Percentiles rank a stretch among this genome's conserved stretches.
Evolutionary conservation across 2,113 vertebrate species (phyloP).

Genomic region (Pantherophis guttatus): DNA sequence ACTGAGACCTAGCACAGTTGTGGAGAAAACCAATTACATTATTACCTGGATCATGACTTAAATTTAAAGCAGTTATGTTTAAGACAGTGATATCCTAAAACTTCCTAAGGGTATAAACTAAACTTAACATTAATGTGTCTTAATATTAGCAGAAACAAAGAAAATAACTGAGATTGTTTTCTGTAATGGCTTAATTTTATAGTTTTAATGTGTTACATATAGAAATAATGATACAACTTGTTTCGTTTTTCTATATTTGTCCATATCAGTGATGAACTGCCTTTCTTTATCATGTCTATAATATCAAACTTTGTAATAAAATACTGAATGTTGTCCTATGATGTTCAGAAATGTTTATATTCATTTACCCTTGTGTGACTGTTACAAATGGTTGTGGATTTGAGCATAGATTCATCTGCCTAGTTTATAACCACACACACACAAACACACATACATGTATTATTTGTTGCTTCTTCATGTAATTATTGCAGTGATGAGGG

Average conservation of each 20-base stretch:
- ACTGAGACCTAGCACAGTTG: not conserved
- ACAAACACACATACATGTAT: not conserved
- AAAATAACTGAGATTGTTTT: not conserved
- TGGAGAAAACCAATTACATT: not conserved
- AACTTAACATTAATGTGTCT: not conserved
- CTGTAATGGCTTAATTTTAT: not conserved
- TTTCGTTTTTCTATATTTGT: not conserved
- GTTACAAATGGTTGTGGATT: not conserved
- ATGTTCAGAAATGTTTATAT: not conserved
- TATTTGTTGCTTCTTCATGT: too few species aligned
- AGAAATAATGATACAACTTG: not conserved
- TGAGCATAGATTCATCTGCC: not conserved
- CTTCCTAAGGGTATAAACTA: not conserved
- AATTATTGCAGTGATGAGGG: not conserved
- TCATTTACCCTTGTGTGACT: not conserved
- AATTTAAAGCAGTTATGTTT: not conserved
- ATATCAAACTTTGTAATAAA: not conserved
- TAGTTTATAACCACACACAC: not conserved
- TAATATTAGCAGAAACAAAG: not conserved
- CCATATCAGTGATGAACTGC: not conserved
- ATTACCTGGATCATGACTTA: not conserved
- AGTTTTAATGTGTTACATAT: not conserved
- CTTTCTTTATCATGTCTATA: not conserved
- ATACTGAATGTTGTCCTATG: not conserved
- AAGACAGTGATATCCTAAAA: not conserved